phyloP scores from a whole-genome alignment of 2,797 vertebrate genomes.

The Darevskia nairensis region DNA sequence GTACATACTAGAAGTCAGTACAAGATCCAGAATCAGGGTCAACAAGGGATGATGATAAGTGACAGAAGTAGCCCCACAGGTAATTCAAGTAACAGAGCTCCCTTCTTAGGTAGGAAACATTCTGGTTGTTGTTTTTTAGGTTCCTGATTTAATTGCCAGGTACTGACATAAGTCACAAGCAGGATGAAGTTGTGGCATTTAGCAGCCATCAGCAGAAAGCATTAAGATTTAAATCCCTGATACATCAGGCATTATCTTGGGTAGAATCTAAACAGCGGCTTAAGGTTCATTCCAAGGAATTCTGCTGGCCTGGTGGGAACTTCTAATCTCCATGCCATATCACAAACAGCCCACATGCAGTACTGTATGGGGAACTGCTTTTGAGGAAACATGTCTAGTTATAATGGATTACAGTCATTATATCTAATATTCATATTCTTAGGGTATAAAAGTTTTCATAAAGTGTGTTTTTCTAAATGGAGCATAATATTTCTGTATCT shows the following conservation, averaged over 20 bases:
- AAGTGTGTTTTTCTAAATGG: background rate
- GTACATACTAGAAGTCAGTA: background rate
- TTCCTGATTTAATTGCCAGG: background rate
- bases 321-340: background rate
- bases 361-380: background rate
- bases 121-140: no score
- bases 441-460: background rate
- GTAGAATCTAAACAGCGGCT: background rate
- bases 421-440: background rate
- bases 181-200: background rate
- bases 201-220: background rate
- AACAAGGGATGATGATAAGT: background rate
- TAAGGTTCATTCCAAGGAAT: background rate
- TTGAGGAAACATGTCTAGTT: background rate
- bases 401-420: background rate
- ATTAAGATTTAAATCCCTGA: background rate
- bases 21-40: no score
- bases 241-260: background rate
- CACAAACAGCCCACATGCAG: background rate
- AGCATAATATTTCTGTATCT: constrained; percentile 2
- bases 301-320: background rate
- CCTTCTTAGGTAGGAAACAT: background rate
- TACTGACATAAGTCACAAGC: background rate
- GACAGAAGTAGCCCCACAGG: background rate
- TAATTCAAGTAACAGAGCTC: background rate